These are phyloP conservation scores for Chymomyza procnemis DNA, from an alignment of 2,888 invertebrate genomes.

Conservation along the genomic window DNA sequence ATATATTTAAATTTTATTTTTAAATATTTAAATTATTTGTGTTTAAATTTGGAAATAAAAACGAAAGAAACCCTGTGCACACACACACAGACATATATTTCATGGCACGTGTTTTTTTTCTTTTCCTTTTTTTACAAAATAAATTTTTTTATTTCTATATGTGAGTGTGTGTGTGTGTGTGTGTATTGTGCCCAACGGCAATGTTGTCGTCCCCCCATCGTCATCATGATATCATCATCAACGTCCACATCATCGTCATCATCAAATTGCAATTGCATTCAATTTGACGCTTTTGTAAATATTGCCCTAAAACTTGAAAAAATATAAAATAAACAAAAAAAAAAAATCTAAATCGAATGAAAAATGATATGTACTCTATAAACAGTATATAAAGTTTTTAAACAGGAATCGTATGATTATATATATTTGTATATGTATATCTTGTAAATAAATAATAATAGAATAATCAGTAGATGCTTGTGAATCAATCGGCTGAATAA, in stretches of 20 bases:
- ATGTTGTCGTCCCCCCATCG: not conserved
- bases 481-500: too few relatives aligned
- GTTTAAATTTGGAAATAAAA: not conserved
- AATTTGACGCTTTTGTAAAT: not conserved
- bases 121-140: too few relatives aligned
- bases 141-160: not conserved
- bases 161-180: not conserved
- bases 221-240: too few relatives aligned
- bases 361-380: not conserved
- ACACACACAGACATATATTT: not conserved
- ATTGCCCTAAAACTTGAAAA: not conserved
- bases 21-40: not conserved
- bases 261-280: not conserved
- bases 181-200: too few relatives aligned
- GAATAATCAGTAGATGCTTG: not conserved
- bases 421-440: not conserved
- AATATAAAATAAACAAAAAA: too few relatives aligned
- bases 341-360: not conserved
- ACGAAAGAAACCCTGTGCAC: too few relatives aligned
- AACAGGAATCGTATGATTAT: not conserved
- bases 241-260: not conserved
- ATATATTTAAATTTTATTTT: not conserved
- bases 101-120: not conserved
- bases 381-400: not conserved
- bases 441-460: too few relatives aligned